Evolutionary conservation across 2,888 invertebrate species (phyloP), one percentile per base, ranked within the genome.

Genomic region (Archips crataeganus): DNA sequence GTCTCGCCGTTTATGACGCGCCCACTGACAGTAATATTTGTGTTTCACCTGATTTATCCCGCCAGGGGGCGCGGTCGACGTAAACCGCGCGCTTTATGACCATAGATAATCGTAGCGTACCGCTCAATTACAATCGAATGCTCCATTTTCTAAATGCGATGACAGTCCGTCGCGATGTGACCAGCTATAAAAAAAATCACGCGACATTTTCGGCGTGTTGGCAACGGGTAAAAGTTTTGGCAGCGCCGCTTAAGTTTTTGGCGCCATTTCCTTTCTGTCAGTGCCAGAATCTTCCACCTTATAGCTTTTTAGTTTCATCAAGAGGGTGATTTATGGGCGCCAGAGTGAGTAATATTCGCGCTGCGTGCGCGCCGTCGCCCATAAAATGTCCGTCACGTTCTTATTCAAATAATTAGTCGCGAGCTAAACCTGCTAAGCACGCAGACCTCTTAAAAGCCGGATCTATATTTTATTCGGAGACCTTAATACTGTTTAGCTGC

Each of bases 31-130:
- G 85, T 89, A 85, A 90, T 90, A 90, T 90, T 89, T 88, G 90
- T 84, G 86, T 84, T 85, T 82, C 83, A 84, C 82, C 88, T 92
- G 91, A 93, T 92, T 92, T 91, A 92, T 88, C 80, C 79, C 72
- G 80, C 83, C 69, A 74, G 75, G 81, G 79, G 82, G 78, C 79
- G 78, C 78, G 74, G 75, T 82, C 78, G 77, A 78, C 89, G 85
- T 92, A 91, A 93, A 91, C 78, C 80, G 80, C 76, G 76, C 78
- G 78, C 72, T 91, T 92, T 92, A 92, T 81, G 80, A 81, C 77
- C 78, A 77, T 77, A 77, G 71, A 81, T 84, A 84, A 86, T 82
- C 77, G 80, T 78, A 63, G 75, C 75, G 63, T 67, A 78, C 79
- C 82, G 80, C 85, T 87, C 86, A 87, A 89, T 90, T 86, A 86